These are phyloP conservation scores for Gryllus longicercus DNA, from an alignment of 2,888 invertebrate species.

Conservation along the genomic window DNA sequence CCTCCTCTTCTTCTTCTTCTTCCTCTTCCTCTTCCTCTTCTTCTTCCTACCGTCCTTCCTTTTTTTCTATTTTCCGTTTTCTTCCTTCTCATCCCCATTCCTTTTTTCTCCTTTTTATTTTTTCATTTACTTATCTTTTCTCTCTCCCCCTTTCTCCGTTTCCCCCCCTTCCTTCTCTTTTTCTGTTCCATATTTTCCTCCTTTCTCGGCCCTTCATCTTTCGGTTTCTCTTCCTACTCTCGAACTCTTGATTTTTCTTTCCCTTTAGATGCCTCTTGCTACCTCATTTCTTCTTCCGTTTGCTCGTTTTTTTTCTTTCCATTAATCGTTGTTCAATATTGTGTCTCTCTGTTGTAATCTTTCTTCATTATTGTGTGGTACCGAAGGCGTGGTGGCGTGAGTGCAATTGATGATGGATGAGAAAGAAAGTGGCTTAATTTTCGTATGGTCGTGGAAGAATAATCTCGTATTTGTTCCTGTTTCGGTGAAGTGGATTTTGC, in stretches of 20 bases:
- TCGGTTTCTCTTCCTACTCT: background rate
- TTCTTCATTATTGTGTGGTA: no score
- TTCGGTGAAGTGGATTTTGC: no score
- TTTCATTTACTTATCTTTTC: background rate
- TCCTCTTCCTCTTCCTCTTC: background rate
- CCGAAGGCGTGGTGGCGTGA: no score
- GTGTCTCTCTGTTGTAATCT: no score
- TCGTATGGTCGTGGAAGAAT: no score
- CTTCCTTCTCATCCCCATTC: background rate
- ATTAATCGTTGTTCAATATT: no score
- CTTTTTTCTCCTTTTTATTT: background rate
- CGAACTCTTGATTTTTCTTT: background rate
- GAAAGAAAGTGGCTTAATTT: no score
- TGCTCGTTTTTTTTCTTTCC: background rate
- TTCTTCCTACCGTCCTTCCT: background rate
- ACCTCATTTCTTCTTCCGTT: background rate
- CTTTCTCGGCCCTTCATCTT: background rate
- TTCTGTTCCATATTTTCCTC: background rate
- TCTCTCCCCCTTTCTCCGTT: background rate
- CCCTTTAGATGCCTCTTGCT: background rate
- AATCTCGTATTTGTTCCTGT: no score
- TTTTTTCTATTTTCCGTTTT: background rate
- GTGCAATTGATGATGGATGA: no score
- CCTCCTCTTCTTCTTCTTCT: background rate
- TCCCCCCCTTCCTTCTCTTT: background rate